phyloP scores from a whole-genome alignment of 2,797 vertebrate genomes.

The Liasis olivaceus region DNA sequence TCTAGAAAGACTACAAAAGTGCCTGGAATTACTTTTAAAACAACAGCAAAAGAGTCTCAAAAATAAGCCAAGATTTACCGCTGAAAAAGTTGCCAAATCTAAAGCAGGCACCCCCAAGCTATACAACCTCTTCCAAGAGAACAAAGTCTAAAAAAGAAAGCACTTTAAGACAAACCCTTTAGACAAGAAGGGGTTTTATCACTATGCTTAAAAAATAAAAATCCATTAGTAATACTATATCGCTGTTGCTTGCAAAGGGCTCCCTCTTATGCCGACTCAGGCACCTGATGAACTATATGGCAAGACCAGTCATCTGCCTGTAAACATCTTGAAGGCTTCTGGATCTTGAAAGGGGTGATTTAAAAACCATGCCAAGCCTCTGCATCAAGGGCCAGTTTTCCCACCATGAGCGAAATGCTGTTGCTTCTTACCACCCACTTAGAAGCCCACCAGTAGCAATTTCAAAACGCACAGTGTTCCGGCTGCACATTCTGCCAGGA shows the following conservation, averaged over 20 bases:
- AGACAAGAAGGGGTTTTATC: not conserved
- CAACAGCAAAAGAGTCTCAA: not conserved
- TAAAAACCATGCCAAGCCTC: not conserved
- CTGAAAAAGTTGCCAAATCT: rapidly evolving
- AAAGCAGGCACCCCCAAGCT: not conserved
- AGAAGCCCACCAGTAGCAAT: not conserved
- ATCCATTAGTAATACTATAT: not conserved
- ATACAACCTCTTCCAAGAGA: not conserved
- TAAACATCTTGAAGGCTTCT: conserved; percentile 1
- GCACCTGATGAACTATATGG: conserved; percentile 8
- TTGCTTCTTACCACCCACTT: not conserved
- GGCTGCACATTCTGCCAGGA: not conserved
- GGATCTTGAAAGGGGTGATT: not conserved
- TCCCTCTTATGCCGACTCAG: not conserved
- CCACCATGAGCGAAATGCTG: not conserved
- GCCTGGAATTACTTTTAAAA: conserved; percentile 19
- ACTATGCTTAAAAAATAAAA: not conserved
- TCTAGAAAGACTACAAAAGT: not conserved
- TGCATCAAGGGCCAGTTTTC: not conserved
- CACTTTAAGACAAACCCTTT: not conserved
- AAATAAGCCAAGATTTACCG: rapidly evolving
- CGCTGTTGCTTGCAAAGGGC: conserved; percentile 3
- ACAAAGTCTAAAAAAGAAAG: not conserved
- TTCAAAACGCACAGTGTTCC: not conserved
- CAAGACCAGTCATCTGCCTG: not conserved